Conservation (phyloP, 2,113 vertebrate genomes). For the Prunella himalayana region DNA sequence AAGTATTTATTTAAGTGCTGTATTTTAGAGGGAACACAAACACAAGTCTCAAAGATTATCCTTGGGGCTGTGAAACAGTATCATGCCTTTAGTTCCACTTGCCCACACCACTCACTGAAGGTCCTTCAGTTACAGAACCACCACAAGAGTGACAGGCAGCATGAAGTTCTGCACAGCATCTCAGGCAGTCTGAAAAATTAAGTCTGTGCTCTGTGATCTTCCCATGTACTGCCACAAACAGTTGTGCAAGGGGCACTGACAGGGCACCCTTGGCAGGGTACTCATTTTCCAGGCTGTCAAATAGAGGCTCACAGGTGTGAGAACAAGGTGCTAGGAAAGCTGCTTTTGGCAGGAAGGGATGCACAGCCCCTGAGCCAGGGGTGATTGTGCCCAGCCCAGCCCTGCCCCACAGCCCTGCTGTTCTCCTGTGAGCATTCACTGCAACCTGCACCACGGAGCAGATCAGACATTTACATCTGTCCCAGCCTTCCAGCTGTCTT, state of each 20-base stretch:
- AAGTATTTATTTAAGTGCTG: background rate
- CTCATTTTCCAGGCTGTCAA: background rate
- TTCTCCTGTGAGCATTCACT: background rate
- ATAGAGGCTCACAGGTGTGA: background rate
- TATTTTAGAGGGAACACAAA: background rate
- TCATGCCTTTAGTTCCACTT: background rate
- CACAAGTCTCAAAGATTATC: background rate
- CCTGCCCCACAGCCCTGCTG: background rate
- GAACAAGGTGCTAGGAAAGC: background rate
- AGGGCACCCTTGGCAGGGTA: background rate
- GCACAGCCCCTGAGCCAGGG: background rate
- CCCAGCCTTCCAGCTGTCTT: conserved; percentile 5
- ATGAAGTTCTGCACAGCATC: background rate
- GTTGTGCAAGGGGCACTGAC: background rate
- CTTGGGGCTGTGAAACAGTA: background rate
- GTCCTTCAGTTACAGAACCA: background rate
- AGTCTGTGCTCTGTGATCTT: background rate
- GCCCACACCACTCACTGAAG: background rate
- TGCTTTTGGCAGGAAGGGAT: background rate
- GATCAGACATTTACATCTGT: conserved; percentile 9
- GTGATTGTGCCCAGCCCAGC: background rate
- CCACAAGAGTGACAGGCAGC: background rate
- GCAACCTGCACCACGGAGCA: background rate
- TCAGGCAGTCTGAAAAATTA: background rate
- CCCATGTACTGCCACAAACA: background rate